Conservation (phyloP, 1,140 invertebrate species). For the Ceratitis capitata region DNA sequence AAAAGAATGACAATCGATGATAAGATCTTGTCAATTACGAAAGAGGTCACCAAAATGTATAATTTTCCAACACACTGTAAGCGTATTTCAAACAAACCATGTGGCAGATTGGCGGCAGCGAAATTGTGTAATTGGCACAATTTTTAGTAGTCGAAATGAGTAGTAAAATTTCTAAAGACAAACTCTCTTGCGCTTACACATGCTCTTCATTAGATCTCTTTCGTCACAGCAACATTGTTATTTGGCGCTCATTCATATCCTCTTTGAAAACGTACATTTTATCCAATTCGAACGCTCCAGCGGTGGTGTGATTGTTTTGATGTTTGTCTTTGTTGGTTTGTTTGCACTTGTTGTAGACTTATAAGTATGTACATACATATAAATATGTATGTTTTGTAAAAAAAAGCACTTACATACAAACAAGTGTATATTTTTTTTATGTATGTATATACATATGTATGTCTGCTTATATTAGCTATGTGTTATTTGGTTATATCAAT, state of each 20-base stretch:
- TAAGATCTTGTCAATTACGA: too few species aligned
- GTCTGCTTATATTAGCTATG: too few species aligned
- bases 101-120: background rate
- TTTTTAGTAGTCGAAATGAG: background rate
- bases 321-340: background rate
- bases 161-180: background rate
- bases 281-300: background rate
- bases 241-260: background rate
- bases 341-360: background rate
- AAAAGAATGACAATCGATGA: too few species aligned
- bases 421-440: background rate
- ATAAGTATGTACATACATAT: background rate
- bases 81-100: background rate
- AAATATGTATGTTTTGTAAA: background rate
- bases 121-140: constrained; percentile 37
- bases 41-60: too few species aligned
- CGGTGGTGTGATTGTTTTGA: background rate
- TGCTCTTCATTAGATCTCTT: background rate
- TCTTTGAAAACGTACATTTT: background rate
- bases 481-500: too few species aligned
- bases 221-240: background rate
- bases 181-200: background rate
- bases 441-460: background rate
- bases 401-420: too few species aligned
- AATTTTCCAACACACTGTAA: background rate